These are phyloP conservation scores for Dromococcyx pavoninus DNA, from an alignment of 2,797 vertebrate species.

Conservation along the genomic window DNA sequence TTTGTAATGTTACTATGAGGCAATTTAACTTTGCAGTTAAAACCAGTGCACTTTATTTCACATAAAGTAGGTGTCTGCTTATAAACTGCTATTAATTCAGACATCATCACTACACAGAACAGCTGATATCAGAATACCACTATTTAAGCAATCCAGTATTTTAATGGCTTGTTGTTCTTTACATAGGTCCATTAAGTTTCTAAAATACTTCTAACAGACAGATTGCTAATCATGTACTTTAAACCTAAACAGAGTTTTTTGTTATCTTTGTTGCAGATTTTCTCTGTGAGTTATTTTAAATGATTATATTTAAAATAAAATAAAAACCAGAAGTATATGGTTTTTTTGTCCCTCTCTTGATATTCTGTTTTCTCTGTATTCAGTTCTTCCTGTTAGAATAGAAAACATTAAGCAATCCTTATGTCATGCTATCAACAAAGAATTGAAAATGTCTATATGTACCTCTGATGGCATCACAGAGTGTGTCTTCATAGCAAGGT, in stretches of 20 bases:
- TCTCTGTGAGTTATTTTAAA: neutral
- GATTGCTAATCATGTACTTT: neutral
- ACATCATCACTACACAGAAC: neutral
- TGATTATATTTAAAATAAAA: neutral
- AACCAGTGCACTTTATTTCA: neutral
- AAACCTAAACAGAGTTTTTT: neutral
- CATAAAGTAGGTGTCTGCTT: neutral
- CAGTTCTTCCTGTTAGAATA: neutral
- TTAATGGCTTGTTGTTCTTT: neutral
- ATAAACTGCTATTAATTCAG: neutral
- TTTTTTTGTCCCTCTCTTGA: neutral
- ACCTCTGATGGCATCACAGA: neutral
- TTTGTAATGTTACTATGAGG: neutral
- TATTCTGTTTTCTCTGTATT: neutral
- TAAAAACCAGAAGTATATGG: neutral
- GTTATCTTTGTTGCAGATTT: neutral
- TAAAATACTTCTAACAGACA: conserved; percentile 32
- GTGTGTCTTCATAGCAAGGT: neutral
- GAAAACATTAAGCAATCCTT: neutral
- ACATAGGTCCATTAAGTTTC: conserved; percentile 11
- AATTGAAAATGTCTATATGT: neutral
- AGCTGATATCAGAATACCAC: neutral
- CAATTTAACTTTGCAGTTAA: conserved; percentile 1
- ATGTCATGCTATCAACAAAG: neutral
- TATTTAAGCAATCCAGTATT: no score